These are phyloP conservation scores for Triplophysa yarkandensis DNA, from an alignment of 2,797 vertebrate genomes.

Conservation along the genomic window DNA sequence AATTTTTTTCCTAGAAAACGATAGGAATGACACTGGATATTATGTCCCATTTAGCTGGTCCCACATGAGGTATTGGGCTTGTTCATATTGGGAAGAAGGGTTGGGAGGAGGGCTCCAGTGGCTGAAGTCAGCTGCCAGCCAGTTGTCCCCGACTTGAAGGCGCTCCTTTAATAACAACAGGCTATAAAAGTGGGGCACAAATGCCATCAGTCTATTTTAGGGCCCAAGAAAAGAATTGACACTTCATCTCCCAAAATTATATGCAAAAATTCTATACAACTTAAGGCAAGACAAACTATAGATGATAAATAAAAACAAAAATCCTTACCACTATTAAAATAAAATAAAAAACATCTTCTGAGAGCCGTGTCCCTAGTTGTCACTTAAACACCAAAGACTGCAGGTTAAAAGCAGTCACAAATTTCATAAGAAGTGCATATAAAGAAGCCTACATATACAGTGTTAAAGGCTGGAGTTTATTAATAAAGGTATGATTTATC, in stretches of 20 bases:
- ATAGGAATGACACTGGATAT: no score
- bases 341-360: neutral
- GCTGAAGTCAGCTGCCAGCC: slow-evolving; percentile 48
- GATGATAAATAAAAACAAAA: neutral
- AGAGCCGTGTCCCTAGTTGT: neutral
- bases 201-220: slow-evolving; percentile 59
- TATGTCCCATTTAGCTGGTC: slow-evolving; percentile 29
- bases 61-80: neutral
- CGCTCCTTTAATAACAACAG: slow-evolving; percentile 42
- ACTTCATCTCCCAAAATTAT: slow-evolving; percentile 32
- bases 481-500: neutral
- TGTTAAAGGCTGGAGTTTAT: neutral
- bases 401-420: neutral
- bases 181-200: slow-evolving; percentile 19
- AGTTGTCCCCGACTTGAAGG: slow-evolving; percentile 38
- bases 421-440: neutral
- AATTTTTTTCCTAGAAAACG: neutral
- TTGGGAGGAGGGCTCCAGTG: slow-evolving; percentile 6
- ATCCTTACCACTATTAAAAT: neutral
- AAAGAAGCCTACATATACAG: neutral
- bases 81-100: neutral
- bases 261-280: slow-evolving; percentile 6
- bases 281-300: neutral
- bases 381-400: neutral
- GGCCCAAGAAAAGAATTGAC: slow-evolving; percentile 48